These are phyloP conservation scores for Blera fallax DNA, from an alignment of 2,888 invertebrate species.

Conservation along the genomic window DNA sequence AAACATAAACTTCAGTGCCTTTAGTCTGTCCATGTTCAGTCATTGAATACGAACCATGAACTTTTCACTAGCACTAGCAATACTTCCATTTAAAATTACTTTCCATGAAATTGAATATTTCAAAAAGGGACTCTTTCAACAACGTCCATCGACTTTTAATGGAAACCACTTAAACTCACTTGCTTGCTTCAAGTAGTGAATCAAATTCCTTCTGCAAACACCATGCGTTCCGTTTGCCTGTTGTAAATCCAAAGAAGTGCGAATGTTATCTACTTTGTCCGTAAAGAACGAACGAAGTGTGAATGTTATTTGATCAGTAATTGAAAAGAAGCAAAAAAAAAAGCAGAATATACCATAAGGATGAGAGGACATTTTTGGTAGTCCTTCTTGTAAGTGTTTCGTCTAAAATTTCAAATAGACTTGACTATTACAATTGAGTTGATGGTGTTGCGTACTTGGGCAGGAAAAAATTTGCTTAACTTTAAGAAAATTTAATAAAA, in stretches of 20 bases:
- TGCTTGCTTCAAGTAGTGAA: slow-evolving; percentile 12
- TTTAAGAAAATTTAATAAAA: neutral
- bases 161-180: slow-evolving; percentile 34
- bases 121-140: neutral
- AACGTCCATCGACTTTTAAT: neutral
- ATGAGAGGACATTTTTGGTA: neutral
- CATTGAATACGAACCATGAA: neutral
- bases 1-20: neutral
- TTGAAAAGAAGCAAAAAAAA: slow-evolving; percentile 31
- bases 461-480: neutral
- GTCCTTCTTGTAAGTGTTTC: slow-evolving; percentile 7
- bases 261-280: slow-evolving; percentile 31
- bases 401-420: slow-evolving; percentile 16
- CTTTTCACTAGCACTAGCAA: neutral
- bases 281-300: slow-evolving; percentile 26
- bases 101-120: neutral
- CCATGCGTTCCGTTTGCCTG: neutral
- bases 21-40: neutral
- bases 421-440: neutral
- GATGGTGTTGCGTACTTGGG: neutral
- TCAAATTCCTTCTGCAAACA: slow-evolving; percentile 44
- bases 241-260: slow-evolving; percentile 18
- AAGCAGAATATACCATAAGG: neutral
- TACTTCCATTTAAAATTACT: neutral
- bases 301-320: slow-evolving; percentile 62